Base-by-base conservation (phyloP, 2,888 invertebrate genomes). In the Drosophila lacicola region DNA sequence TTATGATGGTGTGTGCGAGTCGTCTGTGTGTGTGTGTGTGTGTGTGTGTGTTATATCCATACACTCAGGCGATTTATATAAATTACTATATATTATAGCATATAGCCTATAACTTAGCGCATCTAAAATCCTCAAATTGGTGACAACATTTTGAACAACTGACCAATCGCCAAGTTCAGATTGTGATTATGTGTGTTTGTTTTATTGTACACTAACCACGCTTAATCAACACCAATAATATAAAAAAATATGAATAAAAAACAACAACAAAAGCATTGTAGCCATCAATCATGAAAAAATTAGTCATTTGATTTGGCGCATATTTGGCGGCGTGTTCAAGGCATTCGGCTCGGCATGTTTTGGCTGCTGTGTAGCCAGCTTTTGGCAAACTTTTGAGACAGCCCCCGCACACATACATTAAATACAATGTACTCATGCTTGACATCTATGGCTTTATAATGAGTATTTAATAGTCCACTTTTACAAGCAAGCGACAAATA, bases 401-500 rank as follows among this genome's bases (percentile, higher is more conserved):
- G 53, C 87, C 89, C 89, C 54, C 84, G 87, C 77, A 56, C 14
- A 42, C 14, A 46, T 19, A 41, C 37, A 60, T 13, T 17, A 51
- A 11, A 14, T 25, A 39, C 4, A 21, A 42, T 33, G 25, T 25
- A 41, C 41, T 37, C 37, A 58, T 64, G 66, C 51, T 49, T 61
- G 58, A 45, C 57, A 58, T 51, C 60, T 60, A 82, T 70, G 55
- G 51, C 62, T 66, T 68, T 74, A 88, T 83, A 88, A 88, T 80
- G 84, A 83, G 47, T 80, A 78, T 89, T 83, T 87, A 80, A 88
- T 88, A 88, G 84, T 67, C 78, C 66, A 80, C 80, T 86, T 74
- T 88, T 86, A 88, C 83, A 83, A 86, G 87, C 83, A 51, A 83
- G 73, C 81, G 84, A 83, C 89, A 83, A 88, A 83, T 83, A 83